Percentiles rank a stretch among this genome's conserved stretches.
These are phyloP conservation scores for Nannobrachium achirus DNA, from an alignment of 2,113 vertebrate genomes.

Conservation along the genomic window DNA sequence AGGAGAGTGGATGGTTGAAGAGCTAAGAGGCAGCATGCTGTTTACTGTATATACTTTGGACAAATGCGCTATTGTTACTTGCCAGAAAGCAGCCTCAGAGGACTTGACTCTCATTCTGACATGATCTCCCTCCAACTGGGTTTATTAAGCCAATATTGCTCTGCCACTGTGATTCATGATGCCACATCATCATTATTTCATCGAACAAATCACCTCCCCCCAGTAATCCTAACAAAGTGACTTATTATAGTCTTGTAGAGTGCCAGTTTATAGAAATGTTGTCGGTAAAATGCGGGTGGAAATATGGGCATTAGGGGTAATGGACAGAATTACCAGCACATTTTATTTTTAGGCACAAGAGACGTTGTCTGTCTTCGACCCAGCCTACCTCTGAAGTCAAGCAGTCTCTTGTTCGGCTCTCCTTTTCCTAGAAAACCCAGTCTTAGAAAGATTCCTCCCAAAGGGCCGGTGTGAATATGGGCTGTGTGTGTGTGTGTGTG, in stretches of 20 bases:
- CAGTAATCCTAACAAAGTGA: constrained; percentile 1
- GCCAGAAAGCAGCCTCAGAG: constrained; percentile 37
- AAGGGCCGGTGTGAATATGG: constrained; percentile 19
- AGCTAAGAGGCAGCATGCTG: constrained; percentile 17
- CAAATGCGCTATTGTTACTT: constrained; percentile 21
- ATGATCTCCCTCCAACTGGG: constrained; percentile 45
- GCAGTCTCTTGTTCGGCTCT: constrained; percentile 17
- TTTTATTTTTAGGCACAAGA: too few relatives aligned
- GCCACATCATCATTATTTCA: constrained; percentile 14
- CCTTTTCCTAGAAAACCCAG: constrained; percentile 54
- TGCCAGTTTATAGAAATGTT: too few relatives aligned
- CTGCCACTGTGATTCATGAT: constrained; percentile 28
- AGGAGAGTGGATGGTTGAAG: constrained; percentile 14
- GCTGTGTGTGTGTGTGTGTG: neutral
- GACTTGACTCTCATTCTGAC: constrained; percentile 45
- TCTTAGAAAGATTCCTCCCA: constrained; percentile 51
- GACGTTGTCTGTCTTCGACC: neutral
- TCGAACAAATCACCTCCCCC: neutral
- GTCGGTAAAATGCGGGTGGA: too few relatives aligned
- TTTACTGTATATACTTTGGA: constrained; percentile 53
- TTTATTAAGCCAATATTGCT: constrained; percentile 3
- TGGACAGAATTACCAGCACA: too few relatives aligned
- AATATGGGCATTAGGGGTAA: neutral
- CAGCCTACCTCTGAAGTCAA: constrained; percentile 16
- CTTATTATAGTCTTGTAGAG: constrained; percentile 4